These are phyloP conservation scores for Tetragonisca angustula DNA, from an alignment of 2,888 invertebrate genomes.

Conservation along the genomic window DNA sequence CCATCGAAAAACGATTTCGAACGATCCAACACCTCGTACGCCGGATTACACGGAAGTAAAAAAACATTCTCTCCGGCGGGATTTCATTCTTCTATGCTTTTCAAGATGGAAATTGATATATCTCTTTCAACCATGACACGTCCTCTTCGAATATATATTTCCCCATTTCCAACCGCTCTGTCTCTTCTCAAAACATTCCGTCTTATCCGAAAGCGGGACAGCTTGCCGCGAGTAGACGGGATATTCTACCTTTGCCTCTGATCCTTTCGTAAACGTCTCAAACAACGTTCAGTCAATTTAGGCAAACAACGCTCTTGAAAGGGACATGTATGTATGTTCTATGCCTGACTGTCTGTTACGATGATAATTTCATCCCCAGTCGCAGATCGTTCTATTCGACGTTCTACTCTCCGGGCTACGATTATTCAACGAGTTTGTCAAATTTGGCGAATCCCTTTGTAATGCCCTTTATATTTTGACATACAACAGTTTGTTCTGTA, in stretches of 20 bases:
- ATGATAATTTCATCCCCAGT: too few relatives aligned
- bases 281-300: background rate
- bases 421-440: too few relatives aligned
- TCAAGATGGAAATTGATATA: background rate
- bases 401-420: too few relatives aligned
- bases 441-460: too few relatives aligned
- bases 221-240: too few relatives aligned
- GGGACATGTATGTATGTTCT: background rate
- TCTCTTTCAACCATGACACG: background rate
- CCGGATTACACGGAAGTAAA: slow-evolving; percentile 1
- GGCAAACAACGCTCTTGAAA: background rate
- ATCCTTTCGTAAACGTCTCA: background rate
- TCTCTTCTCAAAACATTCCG: background rate
- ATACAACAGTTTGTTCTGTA: too few relatives aligned
- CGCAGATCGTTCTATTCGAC: too few relatives aligned
- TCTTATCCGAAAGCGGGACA: background rate
- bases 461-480: too few relatives aligned
- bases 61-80: slow-evolving; percentile 5
- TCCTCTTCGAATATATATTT: background rate
- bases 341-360: too few relatives aligned
- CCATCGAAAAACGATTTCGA: background rate
- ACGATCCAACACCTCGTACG: slow-evolving; percentile 14
- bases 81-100: background rate
- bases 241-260: background rate
- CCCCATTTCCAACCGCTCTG: background rate